These are phyloP conservation scores for Meandrusa payeni DNA, from an alignment of 2,888 invertebrate genomes.

Conservation along the genomic window DNA sequence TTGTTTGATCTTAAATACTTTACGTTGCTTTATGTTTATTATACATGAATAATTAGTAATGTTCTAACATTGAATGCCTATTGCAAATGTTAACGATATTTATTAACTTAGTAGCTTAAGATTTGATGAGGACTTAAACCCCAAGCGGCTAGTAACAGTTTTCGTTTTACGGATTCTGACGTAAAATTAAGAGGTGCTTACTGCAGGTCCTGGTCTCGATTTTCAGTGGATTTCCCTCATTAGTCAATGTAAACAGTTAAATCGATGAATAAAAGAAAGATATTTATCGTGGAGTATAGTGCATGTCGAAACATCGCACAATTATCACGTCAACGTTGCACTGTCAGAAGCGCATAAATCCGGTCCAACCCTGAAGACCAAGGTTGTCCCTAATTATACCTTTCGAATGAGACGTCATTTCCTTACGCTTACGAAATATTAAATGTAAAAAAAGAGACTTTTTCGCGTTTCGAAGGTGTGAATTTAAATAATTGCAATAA, in stretches of 20 bases:
- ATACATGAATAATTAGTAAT: not conserved
- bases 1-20: conserved; percentile 13
- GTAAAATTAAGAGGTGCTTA: no score
- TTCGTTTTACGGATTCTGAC: no score
- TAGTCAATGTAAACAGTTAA: conserved; percentile 29
- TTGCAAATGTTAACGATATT: no score
- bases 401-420: conserved; percentile 80
- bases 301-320: conserved; percentile 63
- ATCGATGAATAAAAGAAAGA: conserved; percentile 28
- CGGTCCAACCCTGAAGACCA: conserved; percentile 60
- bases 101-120: no score
- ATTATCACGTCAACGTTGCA: conserved; percentile 61
- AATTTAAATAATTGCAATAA: conserved; percentile 82
- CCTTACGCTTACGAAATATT: conserved; percentile 76
- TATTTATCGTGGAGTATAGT: conserved; percentile 29
- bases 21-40: conserved; percentile 1
- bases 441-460: conserved; percentile 74
- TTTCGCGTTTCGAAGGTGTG: conserved; percentile 77
- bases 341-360: conserved; percentile 60
- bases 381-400: conserved; percentile 78
- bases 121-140: no score
- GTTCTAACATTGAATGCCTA: not conserved
- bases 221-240: no score
- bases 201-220: no score
- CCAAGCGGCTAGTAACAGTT: no score